phyloP scores from a whole-genome alignment of 2,888 invertebrate genomes.

The Rhynchonema sp. region DNA sequence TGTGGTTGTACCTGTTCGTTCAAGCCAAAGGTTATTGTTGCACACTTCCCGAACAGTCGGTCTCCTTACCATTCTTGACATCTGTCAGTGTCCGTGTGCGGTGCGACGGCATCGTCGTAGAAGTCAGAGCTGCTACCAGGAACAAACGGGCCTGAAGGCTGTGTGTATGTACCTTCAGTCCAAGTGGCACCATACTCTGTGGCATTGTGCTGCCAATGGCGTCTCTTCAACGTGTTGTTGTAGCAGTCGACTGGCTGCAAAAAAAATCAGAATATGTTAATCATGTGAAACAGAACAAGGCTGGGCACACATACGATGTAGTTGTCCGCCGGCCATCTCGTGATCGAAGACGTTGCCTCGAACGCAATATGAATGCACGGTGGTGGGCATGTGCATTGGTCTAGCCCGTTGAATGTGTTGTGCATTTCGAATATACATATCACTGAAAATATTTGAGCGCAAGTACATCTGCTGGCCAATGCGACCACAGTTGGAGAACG shows the following conservation, averaged over 20 bases:
- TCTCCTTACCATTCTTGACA: background rate
- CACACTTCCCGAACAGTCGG: too few relatives aligned
- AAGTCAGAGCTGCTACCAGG: background rate
- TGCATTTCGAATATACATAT: too few relatives aligned
- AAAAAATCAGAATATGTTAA: background rate
- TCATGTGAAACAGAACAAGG: background rate
- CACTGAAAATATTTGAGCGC: too few relatives aligned
- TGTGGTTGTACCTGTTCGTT: background rate
- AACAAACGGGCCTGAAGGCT: background rate
- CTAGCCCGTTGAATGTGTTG: too few relatives aligned
- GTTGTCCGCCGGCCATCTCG: background rate
- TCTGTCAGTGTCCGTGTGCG: background rate
- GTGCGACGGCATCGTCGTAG: background rate
- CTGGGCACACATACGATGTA: background rate
- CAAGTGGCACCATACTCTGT: background rate
- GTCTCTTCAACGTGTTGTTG: background rate
- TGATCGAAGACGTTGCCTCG: background rate
- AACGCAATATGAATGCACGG: too few relatives aligned
- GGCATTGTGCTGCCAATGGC: background rate
- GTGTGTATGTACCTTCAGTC: background rate
- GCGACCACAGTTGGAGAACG: too few relatives aligned
- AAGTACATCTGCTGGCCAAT: too few relatives aligned
- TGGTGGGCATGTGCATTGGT: too few relatives aligned
- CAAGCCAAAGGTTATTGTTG: background rate
- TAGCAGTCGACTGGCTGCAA: background rate